These are phyloP conservation scores for Balaeniceps rex DNA, from an alignment of 2,113 vertebrate species.

Conservation along the genomic window DNA sequence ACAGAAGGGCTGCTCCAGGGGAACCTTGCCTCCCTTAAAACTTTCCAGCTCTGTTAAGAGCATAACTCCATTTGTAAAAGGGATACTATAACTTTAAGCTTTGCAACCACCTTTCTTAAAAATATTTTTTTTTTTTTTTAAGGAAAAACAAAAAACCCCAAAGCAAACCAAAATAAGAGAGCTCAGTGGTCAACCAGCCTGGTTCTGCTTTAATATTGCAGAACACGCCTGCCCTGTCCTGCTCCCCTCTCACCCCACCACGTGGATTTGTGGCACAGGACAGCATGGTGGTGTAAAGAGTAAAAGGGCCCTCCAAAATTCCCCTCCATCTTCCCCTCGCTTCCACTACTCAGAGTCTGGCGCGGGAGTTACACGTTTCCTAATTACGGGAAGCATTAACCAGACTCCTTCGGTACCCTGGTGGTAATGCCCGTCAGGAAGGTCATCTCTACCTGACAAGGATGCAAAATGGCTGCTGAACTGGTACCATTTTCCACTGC, in stretches of 20 bases:
- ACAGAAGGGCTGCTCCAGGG: not conserved
- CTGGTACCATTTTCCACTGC: not conserved
- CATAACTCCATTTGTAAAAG: not conserved
- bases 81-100: not conserved
- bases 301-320: not conserved
- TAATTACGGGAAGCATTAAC: not conserved
- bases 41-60: not conserved
- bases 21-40: conserved; percentile 37
- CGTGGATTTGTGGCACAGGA: not conserved
- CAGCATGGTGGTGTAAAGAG: fast-evolving
- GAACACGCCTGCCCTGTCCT: not conserved
- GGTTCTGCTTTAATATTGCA: not conserved
- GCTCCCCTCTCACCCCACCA: not conserved
- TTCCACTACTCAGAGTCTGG: not conserved
- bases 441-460: not conserved
- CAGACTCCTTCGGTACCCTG: not conserved
- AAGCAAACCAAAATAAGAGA: not conserved
- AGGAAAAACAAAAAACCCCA: not conserved
- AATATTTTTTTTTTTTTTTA: no score
- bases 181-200: not conserved
- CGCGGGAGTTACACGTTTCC: fast-evolving
- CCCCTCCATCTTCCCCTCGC: not conserved
- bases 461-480: not conserved
- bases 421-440: not conserved
- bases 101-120: not conserved